These are phyloP conservation scores for Proisotoma minuta DNA, from an alignment of 2,888 invertebrate genomes.

Conservation along the genomic window DNA sequence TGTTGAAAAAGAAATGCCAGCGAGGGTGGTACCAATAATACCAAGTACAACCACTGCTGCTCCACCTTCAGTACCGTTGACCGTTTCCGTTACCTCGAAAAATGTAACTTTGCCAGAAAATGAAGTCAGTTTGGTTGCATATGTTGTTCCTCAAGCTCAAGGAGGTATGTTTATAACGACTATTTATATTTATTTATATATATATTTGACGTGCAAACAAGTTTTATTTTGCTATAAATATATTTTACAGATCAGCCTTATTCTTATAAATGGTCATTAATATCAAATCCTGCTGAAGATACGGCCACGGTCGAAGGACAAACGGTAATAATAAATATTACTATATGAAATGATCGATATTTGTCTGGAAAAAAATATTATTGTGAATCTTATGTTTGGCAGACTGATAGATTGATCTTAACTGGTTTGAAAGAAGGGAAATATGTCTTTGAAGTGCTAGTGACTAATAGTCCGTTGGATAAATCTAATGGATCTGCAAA, in stretches of 20 bases:
- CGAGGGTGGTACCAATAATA: neutral
- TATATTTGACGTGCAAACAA: too few species aligned
- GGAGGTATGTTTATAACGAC: constrained; percentile 55
- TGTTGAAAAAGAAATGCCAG: neutral
- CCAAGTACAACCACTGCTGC: constrained; percentile 19
- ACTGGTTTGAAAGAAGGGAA: constrained; percentile 79
- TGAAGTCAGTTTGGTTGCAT: constrained; percentile 76
- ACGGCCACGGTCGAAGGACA: constrained; percentile 73
- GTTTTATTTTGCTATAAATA: neutral
- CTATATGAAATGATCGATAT: neutral
- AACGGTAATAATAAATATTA: constrained; percentile 52
- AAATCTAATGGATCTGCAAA: constrained; percentile 81
- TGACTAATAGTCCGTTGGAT: constrained; percentile 61
- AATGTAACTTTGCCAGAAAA: constrained; percentile 76
- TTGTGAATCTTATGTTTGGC: neutral
- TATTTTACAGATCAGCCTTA: constrained; percentile 61
- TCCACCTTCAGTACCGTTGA: constrained; percentile 62
- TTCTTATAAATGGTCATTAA: constrained; percentile 81
- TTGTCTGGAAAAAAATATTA: neutral
- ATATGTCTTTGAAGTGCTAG: constrained; percentile 80
- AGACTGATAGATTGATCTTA: constrained; percentile 71
- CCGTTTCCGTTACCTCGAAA: constrained; percentile 71
- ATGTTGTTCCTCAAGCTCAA: constrained; percentile 70
- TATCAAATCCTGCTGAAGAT: constrained; percentile 76
- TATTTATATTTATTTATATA: too few species aligned